Conservation (phyloP, 2,797 vertebrate species). For the Anguilla megastoma region DNA sequence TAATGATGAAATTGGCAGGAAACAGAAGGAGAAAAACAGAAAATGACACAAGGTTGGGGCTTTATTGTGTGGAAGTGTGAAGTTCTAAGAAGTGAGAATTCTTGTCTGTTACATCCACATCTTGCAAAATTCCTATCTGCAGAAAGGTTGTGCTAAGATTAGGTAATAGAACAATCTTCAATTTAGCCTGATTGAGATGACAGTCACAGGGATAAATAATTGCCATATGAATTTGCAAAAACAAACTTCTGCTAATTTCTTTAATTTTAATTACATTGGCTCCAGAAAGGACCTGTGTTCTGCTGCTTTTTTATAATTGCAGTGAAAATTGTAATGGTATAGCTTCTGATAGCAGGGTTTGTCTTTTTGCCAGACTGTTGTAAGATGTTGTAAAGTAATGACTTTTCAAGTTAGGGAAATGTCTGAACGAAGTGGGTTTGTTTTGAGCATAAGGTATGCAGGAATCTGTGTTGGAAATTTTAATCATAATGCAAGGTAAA, state of each 20-base stretch:
- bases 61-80: too few relatives aligned
- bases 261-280: neutral
- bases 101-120: constrained; percentile 21
- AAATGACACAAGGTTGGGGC: too few relatives aligned
- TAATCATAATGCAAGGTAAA: neutral
- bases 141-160: constrained; percentile 57
- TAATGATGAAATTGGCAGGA: neutral
- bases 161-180: constrained; percentile 8
- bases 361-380: neutral
- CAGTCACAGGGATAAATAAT: constrained; percentile 30
- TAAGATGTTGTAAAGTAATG: neutral
- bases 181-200: constrained; percentile 33
- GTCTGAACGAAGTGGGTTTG: neutral
- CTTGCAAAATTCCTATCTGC: constrained; percentile 25
- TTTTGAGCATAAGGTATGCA: neutral
- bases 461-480: neutral
- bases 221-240: neutral
- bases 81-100: constrained; percentile 3
- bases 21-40: too few relatives aligned
- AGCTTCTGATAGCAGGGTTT: neutral
- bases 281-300: neutral
- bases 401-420: neutral
- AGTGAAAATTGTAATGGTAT: neutral
- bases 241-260: neutral
- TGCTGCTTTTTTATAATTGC: neutral